Evolutionary conservation across 1,140 invertebrate species (phyloP).

Genomic region (Caenorhabditis brenneri): DNA sequence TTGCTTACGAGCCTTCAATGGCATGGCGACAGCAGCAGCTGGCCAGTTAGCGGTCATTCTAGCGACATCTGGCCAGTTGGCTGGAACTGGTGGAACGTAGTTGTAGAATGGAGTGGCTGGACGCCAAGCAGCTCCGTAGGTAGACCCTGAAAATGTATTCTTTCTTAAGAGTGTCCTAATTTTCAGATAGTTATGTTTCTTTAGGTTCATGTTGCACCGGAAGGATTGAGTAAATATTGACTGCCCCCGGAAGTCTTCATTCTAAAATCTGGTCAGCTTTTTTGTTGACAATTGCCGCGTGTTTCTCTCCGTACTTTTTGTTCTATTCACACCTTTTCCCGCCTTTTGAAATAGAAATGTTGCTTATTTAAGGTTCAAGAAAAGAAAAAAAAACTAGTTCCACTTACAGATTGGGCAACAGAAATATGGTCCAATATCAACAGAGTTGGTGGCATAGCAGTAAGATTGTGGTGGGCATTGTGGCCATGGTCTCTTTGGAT

Average conservation of each 20-base stretch:
- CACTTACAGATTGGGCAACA: constrained; percentile 71
- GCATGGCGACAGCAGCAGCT: constrained; percentile 62
- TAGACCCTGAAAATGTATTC: constrained; percentile 63
- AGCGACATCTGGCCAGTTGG: constrained; percentile 59
- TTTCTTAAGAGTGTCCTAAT: no score
- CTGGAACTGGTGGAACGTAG: constrained; percentile 66
- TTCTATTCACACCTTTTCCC: constrained; percentile 25
- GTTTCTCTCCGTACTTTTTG: not conserved
- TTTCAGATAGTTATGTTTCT: not conserved
- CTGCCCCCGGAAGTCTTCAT: constrained; percentile 39
- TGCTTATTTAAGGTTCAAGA: constrained; percentile 22
- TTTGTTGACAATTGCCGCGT: constrained; percentile 21
- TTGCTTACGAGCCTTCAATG: constrained; percentile 56
- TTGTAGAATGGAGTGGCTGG: constrained; percentile 71
- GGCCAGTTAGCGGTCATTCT: constrained; percentile 62
- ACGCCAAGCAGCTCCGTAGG: constrained; percentile 70
- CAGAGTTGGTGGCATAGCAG: constrained; percentile 70
- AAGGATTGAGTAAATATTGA: constrained; percentile 11
- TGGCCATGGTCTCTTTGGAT: constrained; percentile 71
- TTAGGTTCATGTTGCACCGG: not conserved
- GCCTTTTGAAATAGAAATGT: constrained; percentile 1
- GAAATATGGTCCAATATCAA: constrained; percentile 71
- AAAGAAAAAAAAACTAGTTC: not conserved
- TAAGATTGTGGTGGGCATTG: constrained; percentile 71
- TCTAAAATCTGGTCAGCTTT: not conserved